Conservation (phyloP, 2,113 vertebrate genomes). For the Thamnophis sirtalis region DNA sequence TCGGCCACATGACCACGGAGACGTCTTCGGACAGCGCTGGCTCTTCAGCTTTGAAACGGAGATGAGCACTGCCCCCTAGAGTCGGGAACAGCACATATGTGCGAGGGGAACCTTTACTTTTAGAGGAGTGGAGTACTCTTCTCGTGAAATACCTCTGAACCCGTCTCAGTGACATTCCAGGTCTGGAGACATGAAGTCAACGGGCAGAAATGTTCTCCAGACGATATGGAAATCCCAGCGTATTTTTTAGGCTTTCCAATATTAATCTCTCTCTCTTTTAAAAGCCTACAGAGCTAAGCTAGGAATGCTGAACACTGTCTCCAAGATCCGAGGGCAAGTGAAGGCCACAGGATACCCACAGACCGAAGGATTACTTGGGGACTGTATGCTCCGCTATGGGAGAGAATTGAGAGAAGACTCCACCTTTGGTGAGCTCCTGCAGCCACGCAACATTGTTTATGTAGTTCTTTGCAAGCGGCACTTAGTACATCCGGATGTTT, state of each 20-base stretch:
- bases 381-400: constrained; percentile 90
- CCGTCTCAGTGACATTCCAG: background rate
- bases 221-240: background rate
- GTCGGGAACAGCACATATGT: too few species aligned
- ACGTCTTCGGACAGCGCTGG: too few species aligned
- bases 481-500: background rate
- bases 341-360: constrained; percentile 90
- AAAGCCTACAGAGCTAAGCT: constrained; percentile 89
- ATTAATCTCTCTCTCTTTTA: background rate
- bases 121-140: too few species aligned
- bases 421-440: constrained; percentile 78
- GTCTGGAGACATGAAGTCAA: background rate
- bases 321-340: constrained; percentile 91
- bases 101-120: too few species aligned
- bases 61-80: too few species aligned
- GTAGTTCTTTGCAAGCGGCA: background rate
- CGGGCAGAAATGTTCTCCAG: background rate
- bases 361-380: constrained; percentile 87
- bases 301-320: constrained; percentile 92
- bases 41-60: too few species aligned
- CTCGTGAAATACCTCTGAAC: too few species aligned
- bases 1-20: too few species aligned
- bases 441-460: background rate
- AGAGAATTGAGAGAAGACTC: constrained; percentile 87
- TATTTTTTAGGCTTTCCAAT: background rate